Evolutionary conservation across 1,140 invertebrate genomes (phyloP).

Genomic region (Heliconius congener): DNA sequence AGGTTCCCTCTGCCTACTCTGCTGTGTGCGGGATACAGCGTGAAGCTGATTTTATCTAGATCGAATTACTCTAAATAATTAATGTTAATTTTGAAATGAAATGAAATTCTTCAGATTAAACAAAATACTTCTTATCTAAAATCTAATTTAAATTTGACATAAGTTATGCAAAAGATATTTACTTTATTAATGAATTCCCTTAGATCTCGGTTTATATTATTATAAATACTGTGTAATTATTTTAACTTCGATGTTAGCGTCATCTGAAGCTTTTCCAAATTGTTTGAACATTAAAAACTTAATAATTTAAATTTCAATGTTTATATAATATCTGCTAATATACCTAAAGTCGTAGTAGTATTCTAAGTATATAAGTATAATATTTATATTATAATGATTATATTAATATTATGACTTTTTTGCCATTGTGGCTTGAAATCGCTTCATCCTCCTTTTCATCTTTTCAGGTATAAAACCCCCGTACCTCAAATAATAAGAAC

Average conservation of each 20-base stretch:
- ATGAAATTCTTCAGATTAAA: not conserved
- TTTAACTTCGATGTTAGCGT: not conserved
- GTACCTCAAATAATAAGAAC: no score
- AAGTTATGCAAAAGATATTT: slow-evolving; percentile 1
- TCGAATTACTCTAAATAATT: slow-evolving; percentile 3
- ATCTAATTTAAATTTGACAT: not conserved
- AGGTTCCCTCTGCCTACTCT: no score
- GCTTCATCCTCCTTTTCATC: no score
- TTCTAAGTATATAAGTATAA: no score
- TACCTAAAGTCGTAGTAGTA: no score
- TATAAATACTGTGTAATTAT: not conserved
- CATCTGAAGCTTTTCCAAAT: not conserved
- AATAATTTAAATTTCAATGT: no score
- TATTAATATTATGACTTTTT: no score
- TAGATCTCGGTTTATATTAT: not conserved
- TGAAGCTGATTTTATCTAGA: not conserved
- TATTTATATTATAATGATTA: no score
- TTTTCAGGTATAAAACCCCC: no score
- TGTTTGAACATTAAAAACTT: not conserved
- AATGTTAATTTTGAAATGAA: slow-evolving; percentile 11
- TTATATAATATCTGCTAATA: no score
- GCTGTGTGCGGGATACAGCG: no score
- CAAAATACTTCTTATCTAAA: not conserved
- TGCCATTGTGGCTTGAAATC: no score
- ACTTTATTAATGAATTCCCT: not conserved